A percentile compares a stretch with the other conserved stretches of the same genome.
Evolutionary conservation across 2,113 vertebrate species (phyloP).

Genomic region (Archilochus colubris): DNA sequence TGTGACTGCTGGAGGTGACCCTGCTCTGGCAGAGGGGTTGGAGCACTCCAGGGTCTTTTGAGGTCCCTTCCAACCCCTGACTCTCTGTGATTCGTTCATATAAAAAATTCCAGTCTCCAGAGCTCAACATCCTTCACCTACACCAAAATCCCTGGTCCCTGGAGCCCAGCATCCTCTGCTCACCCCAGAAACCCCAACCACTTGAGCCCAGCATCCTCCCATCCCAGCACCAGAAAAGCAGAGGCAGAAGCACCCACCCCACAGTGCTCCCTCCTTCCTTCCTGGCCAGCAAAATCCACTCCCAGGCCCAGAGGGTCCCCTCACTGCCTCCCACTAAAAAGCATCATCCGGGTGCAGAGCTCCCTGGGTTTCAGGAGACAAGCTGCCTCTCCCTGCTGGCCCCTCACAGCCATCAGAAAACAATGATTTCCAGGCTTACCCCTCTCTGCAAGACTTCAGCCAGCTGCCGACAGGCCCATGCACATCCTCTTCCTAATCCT

Average conservation of each 20-base stretch:
- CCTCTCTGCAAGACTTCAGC: conserved; percentile 24
- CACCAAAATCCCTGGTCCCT: not conserved
- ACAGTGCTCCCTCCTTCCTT: not conserved
- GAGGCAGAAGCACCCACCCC: not conserved
- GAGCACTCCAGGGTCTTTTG: too few species aligned
- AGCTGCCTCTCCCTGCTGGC: not conserved
- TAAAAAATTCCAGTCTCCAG: too few species aligned
- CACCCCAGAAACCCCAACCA: not conserved
- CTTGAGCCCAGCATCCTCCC: not conserved
- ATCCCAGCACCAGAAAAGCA: not conserved
- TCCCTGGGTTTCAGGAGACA: not conserved
- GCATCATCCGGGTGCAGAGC: not conserved
- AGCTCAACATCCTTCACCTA: too few species aligned
- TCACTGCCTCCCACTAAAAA: not conserved
- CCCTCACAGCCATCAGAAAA: conserved; percentile 1
- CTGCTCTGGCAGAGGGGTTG: too few species aligned
- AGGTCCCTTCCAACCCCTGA: too few species aligned
- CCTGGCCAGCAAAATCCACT: not conserved
- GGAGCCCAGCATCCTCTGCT: not conserved
- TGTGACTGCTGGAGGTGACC: too few species aligned
- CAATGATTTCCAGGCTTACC: conserved; percentile 60
- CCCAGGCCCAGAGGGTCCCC: not conserved
- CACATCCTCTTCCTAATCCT: conserved; percentile 64
- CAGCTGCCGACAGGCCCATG: conserved; percentile 56
- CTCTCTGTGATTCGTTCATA: too few species aligned